phyloP scores from a whole-genome alignment of 2,888 invertebrate genomes.

The Platycnemis pennipes region DNA sequence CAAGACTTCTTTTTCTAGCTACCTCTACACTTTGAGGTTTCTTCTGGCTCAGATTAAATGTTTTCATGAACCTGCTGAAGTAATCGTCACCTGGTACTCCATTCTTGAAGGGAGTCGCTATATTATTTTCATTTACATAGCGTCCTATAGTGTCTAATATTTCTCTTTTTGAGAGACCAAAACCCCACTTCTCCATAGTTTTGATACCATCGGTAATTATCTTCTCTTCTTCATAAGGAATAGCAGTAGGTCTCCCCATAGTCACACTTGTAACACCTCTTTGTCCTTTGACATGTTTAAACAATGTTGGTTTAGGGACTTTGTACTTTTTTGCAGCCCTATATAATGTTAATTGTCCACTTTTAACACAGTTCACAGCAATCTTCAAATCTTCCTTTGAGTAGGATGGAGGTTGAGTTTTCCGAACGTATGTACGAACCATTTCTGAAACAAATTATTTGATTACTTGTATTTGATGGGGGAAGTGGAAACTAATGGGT shows the following conservation, averaged over 20 bases:
- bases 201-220: slow-evolving; percentile 73
- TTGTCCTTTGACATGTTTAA: slow-evolving; percentile 72
- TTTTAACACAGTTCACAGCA: background rate
- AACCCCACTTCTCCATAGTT: slow-evolving; percentile 76
- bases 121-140: slow-evolving; percentile 74
- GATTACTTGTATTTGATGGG: background rate
- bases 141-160: slow-evolving; percentile 74
- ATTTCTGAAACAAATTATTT: slow-evolving; percentile 21
- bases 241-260: slow-evolving; percentile 73
- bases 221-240: slow-evolving; percentile 74
- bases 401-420: background rate
- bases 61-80: slow-evolving; percentile 75
- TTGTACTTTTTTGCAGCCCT: background rate
- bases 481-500: background rate
- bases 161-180: slow-evolving; percentile 76
- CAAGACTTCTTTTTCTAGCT: slow-evolving; percentile 74
- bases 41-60: slow-evolving; percentile 76
- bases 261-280: slow-evolving; percentile 72
- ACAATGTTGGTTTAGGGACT: slow-evolving; percentile 45
- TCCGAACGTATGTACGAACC: background rate
- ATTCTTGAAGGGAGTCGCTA: slow-evolving; percentile 75
- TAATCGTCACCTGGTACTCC: slow-evolving; percentile 75
- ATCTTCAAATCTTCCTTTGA: background rate
- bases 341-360: background rate
- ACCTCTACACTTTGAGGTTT: slow-evolving; percentile 76